Percentiles rank a stretch among this genome's conserved stretches.
Evolutionary conservation across 1,140 invertebrate genomes (phyloP).

Genomic region (Brachionus angularis): DNA sequence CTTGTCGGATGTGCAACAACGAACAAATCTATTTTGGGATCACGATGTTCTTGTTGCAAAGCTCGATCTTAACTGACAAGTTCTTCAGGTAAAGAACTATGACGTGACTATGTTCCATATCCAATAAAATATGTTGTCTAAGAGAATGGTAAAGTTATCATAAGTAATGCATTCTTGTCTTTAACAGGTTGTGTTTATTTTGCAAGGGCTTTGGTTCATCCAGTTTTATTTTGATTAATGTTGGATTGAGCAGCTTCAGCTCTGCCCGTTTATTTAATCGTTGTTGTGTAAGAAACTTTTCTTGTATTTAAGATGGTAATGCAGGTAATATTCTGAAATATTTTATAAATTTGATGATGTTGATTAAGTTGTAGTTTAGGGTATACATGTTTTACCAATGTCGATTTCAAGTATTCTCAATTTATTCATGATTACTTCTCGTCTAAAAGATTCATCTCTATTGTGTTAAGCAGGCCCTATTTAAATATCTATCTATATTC

Average conservation of each 20-base stretch:
- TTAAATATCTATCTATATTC: too few relatives aligned
- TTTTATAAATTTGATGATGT: constrained; percentile 64
- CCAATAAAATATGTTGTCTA: constrained; percentile 77
- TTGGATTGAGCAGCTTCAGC: constrained; percentile 48
- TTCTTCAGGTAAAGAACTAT: constrained; percentile 77
- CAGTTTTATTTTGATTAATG: constrained; percentile 70
- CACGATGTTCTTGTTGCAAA: constrained; percentile 66
- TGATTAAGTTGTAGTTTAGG: constrained; percentile 50
- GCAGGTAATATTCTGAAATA: constrained; percentile 81
- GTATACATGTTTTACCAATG: constrained; percentile 53
- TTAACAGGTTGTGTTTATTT: constrained; percentile 69
- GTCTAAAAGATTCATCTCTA: constrained; percentile 84
- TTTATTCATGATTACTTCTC: constrained; percentile 79
- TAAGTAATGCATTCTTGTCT: constrained; percentile 76
- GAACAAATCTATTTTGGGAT: constrained; percentile 58
- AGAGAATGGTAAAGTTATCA: constrained; percentile 75
- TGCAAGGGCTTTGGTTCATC: constrained; percentile 60
- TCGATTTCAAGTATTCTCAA: constrained; percentile 59
- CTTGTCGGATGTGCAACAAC: too few relatives aligned
- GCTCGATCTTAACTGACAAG: constrained; percentile 80
- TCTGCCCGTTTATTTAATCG: constrained; percentile 71
- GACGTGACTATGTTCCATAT: constrained; percentile 86
- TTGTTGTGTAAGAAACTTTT: constrained; percentile 80
- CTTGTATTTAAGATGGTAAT: constrained; percentile 79
- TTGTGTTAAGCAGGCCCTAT: too few relatives aligned